These are phyloP conservation scores for Eurystomus glaucurus DNA, from an alignment of 2,797 vertebrate species.

Conservation along the genomic window DNA sequence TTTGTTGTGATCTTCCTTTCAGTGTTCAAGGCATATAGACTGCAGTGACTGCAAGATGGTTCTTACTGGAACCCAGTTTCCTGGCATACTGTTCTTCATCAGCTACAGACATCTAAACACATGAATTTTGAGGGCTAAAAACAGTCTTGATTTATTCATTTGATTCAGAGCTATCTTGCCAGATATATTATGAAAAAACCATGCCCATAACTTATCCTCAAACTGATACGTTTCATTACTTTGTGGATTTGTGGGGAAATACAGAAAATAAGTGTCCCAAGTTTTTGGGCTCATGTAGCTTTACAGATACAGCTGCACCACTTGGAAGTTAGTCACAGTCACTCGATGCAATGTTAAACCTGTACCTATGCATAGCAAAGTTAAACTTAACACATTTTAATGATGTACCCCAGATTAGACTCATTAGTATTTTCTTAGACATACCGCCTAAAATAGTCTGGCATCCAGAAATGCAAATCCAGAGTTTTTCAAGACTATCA, in stretches of 20 bases:
- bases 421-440: background rate
- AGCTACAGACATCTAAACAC: conserved; percentile 27
- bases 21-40: background rate
- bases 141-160: conserved; percentile 33
- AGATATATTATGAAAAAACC: background rate
- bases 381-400: background rate
- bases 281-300: background rate
- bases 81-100: conserved; percentile 9
- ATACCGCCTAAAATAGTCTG: background rate
- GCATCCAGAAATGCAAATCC: background rate
- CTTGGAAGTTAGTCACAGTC: background rate
- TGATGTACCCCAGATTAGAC: background rate
- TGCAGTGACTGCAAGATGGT: background rate
- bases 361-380: background rate
- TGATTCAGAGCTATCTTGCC: conserved; percentile 5
- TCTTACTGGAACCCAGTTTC: background rate
- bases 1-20: background rate
- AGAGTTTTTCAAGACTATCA: background rate
- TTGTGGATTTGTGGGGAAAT: background rate
- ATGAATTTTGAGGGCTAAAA: conserved; percentile 32
- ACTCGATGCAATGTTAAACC: background rate
- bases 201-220: background rate
- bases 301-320: background rate
- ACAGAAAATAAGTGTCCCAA: background rate
- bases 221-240: conserved; percentile 18